Evolutionary conservation across 2,888 invertebrate species (phyloP), one percentile per base, ranked within the genome.

Genomic region (Oegoconia quadripuncta): DNA sequence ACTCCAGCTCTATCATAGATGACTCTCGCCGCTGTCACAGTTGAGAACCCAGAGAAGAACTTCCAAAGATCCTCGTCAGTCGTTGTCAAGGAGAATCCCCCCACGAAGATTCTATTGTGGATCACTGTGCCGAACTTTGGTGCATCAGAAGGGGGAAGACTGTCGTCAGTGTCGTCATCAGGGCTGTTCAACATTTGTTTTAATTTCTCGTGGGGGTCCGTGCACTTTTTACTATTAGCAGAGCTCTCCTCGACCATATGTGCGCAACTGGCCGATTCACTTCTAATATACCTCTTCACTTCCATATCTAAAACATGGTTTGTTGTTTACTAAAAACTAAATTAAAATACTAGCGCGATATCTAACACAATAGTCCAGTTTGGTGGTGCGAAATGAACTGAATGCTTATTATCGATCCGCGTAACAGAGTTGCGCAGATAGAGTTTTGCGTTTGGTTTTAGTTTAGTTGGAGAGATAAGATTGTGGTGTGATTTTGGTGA

Each of bases 41-140:
- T 93, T 36, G 97, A 97, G 64, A 95, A 95, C 34, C 93, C 91
- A 46, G 96, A 95, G 79, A 98, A 98, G 50, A 97, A 92, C 73
- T 95, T 93, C 82, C 95, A 93, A 50, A 98, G 84, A 70, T 98
- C 98, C 37, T 93, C 93, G 82, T 97, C 98, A 33, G 97, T 96
- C 30, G 97, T 97, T 65, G 94, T 96, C 61, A 96, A 91, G 39
- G 97, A 95, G 64, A 98, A 97, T 15, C 98, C 98, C 41, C 98
- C 98, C 35, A 98, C 98, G 80, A 98, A 98, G 64, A 98, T 95
- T 61, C 98, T 89, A 79, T 97, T 97, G 43, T 97, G 97, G 60
- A 98, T 96, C 45, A 97, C 89, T 20, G 97, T 97, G 50, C 92
- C 97, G 55, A 90, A 91, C 66, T 91, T 91, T 1, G 81, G 91